phyloP scores from a whole-genome alignment of 2,113 vertebrate genomes.

The Pterophyllum scalare region DNA sequence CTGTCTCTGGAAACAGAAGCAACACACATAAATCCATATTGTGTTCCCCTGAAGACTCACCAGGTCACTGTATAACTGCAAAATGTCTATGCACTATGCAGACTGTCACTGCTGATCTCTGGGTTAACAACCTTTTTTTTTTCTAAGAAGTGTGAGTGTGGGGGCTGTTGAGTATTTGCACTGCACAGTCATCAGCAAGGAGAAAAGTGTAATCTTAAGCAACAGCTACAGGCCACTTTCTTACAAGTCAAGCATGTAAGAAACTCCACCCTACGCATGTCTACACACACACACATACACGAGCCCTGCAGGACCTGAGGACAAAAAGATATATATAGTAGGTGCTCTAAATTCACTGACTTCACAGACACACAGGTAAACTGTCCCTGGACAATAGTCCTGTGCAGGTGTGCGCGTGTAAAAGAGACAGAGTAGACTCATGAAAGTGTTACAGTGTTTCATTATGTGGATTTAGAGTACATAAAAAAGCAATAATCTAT shows the following conservation, averaged over 20 bases:
- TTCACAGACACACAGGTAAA: conserved; percentile 37
- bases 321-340: background rate
- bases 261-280: conserved; percentile 37
- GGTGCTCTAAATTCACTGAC: conserved; percentile 23
- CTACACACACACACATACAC: conserved; percentile 22
- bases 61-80: background rate
- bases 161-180: conserved; percentile 14
- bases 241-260: conserved; percentile 27
- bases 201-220: background rate
- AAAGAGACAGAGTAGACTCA: background rate
- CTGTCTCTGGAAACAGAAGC: conserved; percentile 25
- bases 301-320: conserved; percentile 13
- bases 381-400: conserved; percentile 38
- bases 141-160: background rate
- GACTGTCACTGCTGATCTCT: background rate
- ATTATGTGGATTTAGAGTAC: conserved; percentile 55
- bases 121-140: background rate
- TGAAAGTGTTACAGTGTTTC: conserved; percentile 45
- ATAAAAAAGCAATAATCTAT: conserved; percentile 59
- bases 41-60: conserved; percentile 15
- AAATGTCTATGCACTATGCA: background rate
- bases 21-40: background rate
- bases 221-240: conserved; percentile 25
- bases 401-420: conserved; percentile 37
- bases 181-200: conserved; percentile 19